Evolutionary conservation across 2,888 invertebrate species (phyloP), one percentile per base, ranked within the genome.

Genomic region (Idaea straminata): DNA sequence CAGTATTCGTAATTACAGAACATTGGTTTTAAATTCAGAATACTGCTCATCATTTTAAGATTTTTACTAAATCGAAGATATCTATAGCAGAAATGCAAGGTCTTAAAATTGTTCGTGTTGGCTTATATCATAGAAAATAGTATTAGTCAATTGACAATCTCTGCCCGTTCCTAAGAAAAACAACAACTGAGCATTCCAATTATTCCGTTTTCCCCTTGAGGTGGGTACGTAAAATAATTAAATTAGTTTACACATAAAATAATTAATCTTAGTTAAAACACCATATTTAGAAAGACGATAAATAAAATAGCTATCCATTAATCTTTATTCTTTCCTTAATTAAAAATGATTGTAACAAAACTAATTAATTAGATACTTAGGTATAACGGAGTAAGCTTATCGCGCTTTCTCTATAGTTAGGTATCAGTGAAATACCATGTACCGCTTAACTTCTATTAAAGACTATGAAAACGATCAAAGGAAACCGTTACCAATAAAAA

Each of bases 221-320:
- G 36, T 36, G 4, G 6, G 13, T 7, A 47, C 47, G 10, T 7
- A 47, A 6, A 7, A 13, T 57, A 65, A 62, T 60, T 35, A 36
- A 62, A 61, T 62, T 60, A 62, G 35, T 62, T 36, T 35, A 35
- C 35, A 65, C 62, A 36, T 62, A 57, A 61, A 62, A 62, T 62
- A 57, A 60, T 61, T 35, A 62, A 65, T 61, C 61, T 57, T 36
- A 58, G 61, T 61, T 34, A 47, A 47, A 47, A 13, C 47, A 13
- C 47, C 47, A 47, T 47, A 47, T 47, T 47, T 47, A 47, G 13
- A 7, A 4, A 47, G 47, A 47, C 47, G 47, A 10, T 47, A 47
- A 47, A 13, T 47, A 13, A 47, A 47, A 47, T 47, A 47, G 47
- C 47, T 47, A 13, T 47, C 47, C 47, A 47, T 47, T 47, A 47